Conservation (phyloP, 2,797 vertebrate species). For the Semotilus atromaculatus region DNA sequence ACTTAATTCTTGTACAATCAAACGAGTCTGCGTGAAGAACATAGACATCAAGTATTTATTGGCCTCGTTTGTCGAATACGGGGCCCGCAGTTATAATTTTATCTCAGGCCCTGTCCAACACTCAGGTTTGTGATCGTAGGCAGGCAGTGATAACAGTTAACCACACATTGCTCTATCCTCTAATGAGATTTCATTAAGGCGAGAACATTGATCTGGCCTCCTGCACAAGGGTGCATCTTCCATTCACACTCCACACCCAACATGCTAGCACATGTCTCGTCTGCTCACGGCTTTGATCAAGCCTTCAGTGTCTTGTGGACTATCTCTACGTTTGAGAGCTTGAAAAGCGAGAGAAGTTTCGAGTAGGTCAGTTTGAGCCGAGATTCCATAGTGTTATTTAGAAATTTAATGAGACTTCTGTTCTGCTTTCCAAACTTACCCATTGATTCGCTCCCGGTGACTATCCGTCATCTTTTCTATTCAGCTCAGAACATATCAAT, state of each 20-base stretch:
- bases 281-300: constrained; percentile 50
- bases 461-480: constrained; percentile 32
- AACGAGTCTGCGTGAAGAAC: neutral
- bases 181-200: constrained; percentile 65
- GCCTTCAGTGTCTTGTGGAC: neutral
- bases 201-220: constrained; percentile 14
- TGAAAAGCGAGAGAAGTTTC: constrained; percentile 8
- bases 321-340: neutral
- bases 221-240: constrained; percentile 35
- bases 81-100: neutral
- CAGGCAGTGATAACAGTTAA: constrained; percentile 45
- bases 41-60: neutral
- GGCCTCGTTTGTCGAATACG: neutral
- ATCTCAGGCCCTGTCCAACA: neutral
- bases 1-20: neutral
- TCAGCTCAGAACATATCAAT: constrained; percentile 11
- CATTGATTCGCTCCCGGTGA: constrained; percentile 36
- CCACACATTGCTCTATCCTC: constrained; percentile 47
- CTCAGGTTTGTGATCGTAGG: constrained; percentile 29
- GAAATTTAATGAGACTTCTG: constrained; percentile 45
- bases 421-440: constrained; percentile 28
- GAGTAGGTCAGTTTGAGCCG: constrained; percentile 26
- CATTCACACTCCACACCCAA: constrained; percentile 42
- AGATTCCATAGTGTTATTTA: constrained; percentile 41
- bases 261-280: constrained; percentile 40